phyloP scores from a whole-genome alignment of 2,113 vertebrate species.

The Columbina picui region DNA sequence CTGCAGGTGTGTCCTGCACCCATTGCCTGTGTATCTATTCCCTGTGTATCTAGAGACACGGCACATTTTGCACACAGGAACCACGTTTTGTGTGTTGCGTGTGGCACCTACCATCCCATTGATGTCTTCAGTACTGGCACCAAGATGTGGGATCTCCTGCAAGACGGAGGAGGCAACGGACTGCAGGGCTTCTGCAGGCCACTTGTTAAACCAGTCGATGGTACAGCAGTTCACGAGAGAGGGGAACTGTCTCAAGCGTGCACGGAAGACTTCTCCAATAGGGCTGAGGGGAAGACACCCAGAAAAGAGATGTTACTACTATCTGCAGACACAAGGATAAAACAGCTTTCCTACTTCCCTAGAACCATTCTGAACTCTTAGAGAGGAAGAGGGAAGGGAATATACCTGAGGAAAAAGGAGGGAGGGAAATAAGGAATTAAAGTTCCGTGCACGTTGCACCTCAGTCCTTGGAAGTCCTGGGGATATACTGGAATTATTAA shows the following conservation, averaged over 20 bases:
- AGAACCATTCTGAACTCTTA: background rate
- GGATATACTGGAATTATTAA: background rate
- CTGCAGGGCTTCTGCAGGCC: conserved; percentile 89
- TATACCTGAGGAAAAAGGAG: background rate
- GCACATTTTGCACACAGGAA: accelerated
- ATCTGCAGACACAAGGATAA: background rate
- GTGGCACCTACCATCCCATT: conserved; percentile 81
- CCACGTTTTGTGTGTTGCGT: background rate
- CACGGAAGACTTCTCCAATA: conserved; percentile 88
- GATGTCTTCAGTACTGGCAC: conserved; percentile 50
- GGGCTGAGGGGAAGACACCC: conserved; percentile 73
- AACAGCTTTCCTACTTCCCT: background rate
- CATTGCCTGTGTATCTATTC: accelerated
- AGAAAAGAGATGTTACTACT: background rate
- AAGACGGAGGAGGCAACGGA: conserved; percentile 86
- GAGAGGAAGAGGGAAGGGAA: background rate
- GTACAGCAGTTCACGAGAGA: conserved; percentile 93
- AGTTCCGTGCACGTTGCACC: background rate
- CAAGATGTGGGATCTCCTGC: conserved; percentile 81
- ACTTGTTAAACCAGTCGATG: conserved; percentile 92
- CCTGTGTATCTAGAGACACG: background rate
- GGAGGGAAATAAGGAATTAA: background rate
- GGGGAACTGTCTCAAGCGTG: conserved; percentile 90
- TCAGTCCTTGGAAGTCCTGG: background rate
- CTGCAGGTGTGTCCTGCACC: background rate